A percentile compares a stretch with the other conserved stretches of the same genome.
phyloP scores from a whole-genome alignment of 2,888 invertebrate genomes.

The Mythimna impura region DNA sequence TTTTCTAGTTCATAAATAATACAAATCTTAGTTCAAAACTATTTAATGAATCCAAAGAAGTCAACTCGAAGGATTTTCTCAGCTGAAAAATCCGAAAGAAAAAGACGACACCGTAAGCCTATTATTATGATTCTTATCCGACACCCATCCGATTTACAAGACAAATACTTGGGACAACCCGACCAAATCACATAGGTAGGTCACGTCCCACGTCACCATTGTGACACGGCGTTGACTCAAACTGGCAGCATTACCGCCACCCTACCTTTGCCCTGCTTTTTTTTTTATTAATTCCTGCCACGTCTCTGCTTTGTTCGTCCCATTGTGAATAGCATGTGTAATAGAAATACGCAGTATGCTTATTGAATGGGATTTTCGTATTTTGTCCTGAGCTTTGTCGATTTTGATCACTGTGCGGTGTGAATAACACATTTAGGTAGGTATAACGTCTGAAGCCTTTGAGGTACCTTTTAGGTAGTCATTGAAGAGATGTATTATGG shows the following conservation, averaged over 20 bases:
- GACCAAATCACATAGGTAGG: constrained; percentile 79
- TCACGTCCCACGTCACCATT: constrained; percentile 84
- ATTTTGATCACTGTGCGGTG: constrained; percentile 64
- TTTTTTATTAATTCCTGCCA: constrained; percentile 87
- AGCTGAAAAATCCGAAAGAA: constrained; percentile 61
- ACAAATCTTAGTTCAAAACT: background rate
- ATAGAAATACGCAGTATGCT: constrained; percentile 78
- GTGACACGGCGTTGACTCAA: constrained; percentile 82
- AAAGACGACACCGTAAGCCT: constrained; percentile 63
- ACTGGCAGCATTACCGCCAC: constrained; percentile 80
- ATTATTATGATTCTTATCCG: constrained; percentile 71
- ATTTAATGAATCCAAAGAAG: background rate
- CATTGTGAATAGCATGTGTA: constrained; percentile 84
- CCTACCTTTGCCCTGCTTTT: constrained; percentile 80
- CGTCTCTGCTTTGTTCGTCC: constrained; percentile 86
- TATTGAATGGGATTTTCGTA: constrained; percentile 77
- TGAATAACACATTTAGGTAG: constrained; percentile 43
- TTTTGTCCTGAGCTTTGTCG: constrained; percentile 72
- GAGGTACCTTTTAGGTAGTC: constrained; percentile 10
- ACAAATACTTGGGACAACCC: constrained; percentile 73
- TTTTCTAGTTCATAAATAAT: background rate
- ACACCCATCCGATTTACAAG: constrained; percentile 75
- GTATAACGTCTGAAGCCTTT: constrained; percentile 33
- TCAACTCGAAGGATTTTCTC: constrained; percentile 37
- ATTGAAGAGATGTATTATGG: background rate